Evolutionary conservation across 2,797 vertebrate species (phyloP), one percentile per base, ranked within the genome.

Genomic region (Gallinago nigripennis): DNA sequence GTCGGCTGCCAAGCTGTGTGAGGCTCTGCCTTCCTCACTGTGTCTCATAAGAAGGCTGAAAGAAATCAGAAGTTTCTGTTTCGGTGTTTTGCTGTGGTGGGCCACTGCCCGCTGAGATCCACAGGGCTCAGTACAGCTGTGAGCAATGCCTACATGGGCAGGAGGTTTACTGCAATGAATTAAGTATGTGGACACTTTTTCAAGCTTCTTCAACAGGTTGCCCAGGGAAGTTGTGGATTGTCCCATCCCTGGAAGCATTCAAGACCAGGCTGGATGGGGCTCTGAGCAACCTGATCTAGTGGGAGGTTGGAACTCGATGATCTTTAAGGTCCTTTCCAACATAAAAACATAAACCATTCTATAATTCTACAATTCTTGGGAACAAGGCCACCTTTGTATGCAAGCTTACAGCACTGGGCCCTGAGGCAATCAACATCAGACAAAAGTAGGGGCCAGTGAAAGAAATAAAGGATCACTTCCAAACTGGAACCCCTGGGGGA

Each of bases 1-100:
- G 30, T 28, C 6, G 1, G 30, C 56, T 1, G 1, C 9, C 50
- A 25, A 0, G 1, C 16, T 24, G 33, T 33, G 27, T 0, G 5
- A 61, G 28, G 27, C n/a, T 43, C 46, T 30, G 30, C 23, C 24
- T 45, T 75, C 72, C 46, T 31, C 0, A 2, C 16, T 70, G 60
- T 1, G 1, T 33, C 54, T 81, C 2, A 1, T 41, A 80, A 57
- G 4, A 23, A 41, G 31, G n/a, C 2, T 61, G 31, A 76, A 82
- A 79, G 51, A 87, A 31, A 15, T 8, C n/a, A 56, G 51, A 81
- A 58, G 9, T 13, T 46, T 57, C 43, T 70, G 41, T 61, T 87
- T 41, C 16, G 48, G 31, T 4, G 6, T 76, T 77, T 77, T 77
- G 41, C 46, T 51, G 51, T 21, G 27, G 57, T 12, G 12, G 14